Conservation (phyloP, 1,140 invertebrate species). For the Drosophila setifemur region DNA sequence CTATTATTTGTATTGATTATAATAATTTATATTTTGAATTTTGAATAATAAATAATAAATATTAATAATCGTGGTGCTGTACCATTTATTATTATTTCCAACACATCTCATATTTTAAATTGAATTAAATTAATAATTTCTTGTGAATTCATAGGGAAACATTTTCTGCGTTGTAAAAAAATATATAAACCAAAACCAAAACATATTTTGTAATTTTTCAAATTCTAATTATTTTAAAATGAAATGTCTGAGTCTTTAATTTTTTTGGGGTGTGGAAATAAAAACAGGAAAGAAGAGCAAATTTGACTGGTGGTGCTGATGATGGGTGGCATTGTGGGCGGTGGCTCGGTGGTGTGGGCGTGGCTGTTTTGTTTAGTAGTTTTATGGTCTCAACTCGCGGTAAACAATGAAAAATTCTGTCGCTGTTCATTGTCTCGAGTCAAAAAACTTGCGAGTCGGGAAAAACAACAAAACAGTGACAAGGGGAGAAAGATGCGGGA, state of each 20-base stretch:
- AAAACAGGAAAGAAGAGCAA: neutral
- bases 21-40: too few species aligned
- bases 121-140: too few species aligned
- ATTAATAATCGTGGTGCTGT: too few species aligned
- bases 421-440: conserved; percentile 70
- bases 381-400: conserved; percentile 72
- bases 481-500: neutral
- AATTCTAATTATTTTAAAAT: neutral
- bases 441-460: conserved; percentile 46
- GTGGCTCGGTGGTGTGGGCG: conserved; percentile 24
- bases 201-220: too few species aligned
- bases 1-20: too few species aligned
- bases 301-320: conserved; percentile 19
- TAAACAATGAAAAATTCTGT: conserved; percentile 67
- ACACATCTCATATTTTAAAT: too few species aligned
- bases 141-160: too few species aligned
- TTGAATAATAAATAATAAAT: too few species aligned
- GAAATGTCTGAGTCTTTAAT: neutral
- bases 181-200: too few species aligned
- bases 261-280: neutral
- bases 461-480: neutral
- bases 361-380: conserved; percentile 74
- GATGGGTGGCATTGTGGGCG: neutral
- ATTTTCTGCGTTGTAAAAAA: too few species aligned
- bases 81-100: too few species aligned